Evolutionary conservation across 1,140 invertebrate species (phyloP).

Genomic region (Adoxophyes honmai): DNA sequence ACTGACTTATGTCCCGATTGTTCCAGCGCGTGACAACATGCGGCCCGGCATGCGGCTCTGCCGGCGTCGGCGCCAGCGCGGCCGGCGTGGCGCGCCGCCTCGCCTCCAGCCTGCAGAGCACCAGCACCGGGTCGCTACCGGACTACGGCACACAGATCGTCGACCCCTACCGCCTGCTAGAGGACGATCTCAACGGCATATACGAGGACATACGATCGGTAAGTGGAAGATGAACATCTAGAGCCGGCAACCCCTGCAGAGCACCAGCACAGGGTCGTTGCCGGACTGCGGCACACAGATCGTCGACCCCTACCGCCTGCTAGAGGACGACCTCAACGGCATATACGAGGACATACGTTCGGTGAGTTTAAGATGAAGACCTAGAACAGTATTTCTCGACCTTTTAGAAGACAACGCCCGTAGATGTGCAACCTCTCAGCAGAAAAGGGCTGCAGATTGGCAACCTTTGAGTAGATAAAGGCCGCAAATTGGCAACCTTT

Average conservation of each 20-base stretch:
- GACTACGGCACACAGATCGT: constrained; percentile 83
- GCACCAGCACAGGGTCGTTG: constrained; percentile 84
- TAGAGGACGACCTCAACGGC: constrained; percentile 90
- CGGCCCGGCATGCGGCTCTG: constrained; percentile 39
- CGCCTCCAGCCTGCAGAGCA: constrained; percentile 69
- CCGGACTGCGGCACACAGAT: constrained; percentile 82
- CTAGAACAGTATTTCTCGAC: too few species aligned
- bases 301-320: constrained; percentile 89
- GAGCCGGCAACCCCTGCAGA: too few species aligned
- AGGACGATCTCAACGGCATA: constrained; percentile 89
- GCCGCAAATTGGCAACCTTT: too few species aligned
- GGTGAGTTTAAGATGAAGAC: too few species aligned
- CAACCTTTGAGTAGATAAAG: too few species aligned
- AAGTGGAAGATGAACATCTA: too few species aligned
- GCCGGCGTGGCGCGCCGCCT: constrained; percentile 57
- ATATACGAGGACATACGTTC: constrained; percentile 89
- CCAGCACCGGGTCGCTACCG: constrained; percentile 85
- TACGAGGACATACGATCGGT: constrained; percentile 90
- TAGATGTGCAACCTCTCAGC: too few species aligned
- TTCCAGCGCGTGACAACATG: constrained; percentile 62
- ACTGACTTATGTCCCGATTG: background rate
- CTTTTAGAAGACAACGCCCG: too few species aligned
- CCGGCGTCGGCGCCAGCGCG: constrained; percentile 29
- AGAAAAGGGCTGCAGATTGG: too few species aligned
- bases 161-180: constrained; percentile 90